Base-by-base conservation (phyloP, 2,888 invertebrate species). In the Halocaridina rubra region DNA sequence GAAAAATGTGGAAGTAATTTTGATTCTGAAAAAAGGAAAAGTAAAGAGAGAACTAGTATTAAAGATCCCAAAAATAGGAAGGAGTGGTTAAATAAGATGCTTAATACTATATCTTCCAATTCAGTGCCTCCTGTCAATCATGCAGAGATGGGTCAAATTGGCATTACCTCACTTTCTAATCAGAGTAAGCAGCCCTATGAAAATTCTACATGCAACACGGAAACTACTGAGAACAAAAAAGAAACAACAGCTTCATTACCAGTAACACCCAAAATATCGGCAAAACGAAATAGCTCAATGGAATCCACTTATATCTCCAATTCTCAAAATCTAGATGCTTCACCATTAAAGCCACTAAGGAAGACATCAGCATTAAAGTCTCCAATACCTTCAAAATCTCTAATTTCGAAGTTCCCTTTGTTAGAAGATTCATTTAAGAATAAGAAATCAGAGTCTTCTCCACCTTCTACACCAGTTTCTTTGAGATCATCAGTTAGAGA, bases 11-110 rank as follows among this genome's bases (percentile, higher is more conserved):
- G n/a, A n/a, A n/a, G n/a, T n/a, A n/a, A n/a, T 22, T 67, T 46
- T 2, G 29, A 53, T 46, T 57, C 59, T 19, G 81, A 77, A 5
- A 69, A 16, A 30, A 46, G 75, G 8, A 64, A 22, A 7, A 69
- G 33, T 46, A 22, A 67, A 64, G 57, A 46, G 16, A 69, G 80
- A 27, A 33, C 61, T 13, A 85, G 80, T 32, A 76, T 85, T 10
- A 80, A 80, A 71, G 80, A 85, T 16, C 85, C 85, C 16, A 59
- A 77, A 24, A 80, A 79, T 3, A 69, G 80, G 29, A 82, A 84
- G 39, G 86, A 82, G 19, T 82, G 82, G 82, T 46, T 86, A 22
- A 84, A 75, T 33, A 86, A 84, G 27, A 80, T 82, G 76, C 78
- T 86, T 30, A 80, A 75, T 39, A 59, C 80, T n/a, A n/a, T 86